Percentiles rank a stretch among this genome's conserved stretches.
Evolutionary conservation across 2,888 invertebrate genomes (phyloP).

Genomic region (Dendrolimus pini): DNA sequence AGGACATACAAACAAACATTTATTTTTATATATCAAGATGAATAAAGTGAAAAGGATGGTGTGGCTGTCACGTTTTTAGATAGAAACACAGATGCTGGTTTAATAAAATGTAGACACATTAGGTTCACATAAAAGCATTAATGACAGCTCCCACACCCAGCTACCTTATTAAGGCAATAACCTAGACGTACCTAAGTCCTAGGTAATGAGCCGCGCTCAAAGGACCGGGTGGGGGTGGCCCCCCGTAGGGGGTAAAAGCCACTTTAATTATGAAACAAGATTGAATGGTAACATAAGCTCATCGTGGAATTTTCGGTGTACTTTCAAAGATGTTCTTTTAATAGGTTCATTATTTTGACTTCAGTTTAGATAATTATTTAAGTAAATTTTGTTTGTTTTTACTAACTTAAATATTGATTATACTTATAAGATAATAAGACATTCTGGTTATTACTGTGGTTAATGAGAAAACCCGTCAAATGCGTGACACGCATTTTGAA

Average conservation of each 20-base stretch:
- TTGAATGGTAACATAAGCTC: conserved; percentile 36
- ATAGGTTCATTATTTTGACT: neutral
- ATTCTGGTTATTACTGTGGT: no score
- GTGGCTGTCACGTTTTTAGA: no score
- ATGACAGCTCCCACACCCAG: conserved; percentile 11
- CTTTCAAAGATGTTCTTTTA: conserved; percentile 7
- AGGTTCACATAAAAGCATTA: neutral
- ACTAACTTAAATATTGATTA: no score
- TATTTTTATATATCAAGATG: no score
- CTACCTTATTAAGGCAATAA: conserved; percentile 44
- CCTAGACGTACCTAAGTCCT: conserved; percentile 34
- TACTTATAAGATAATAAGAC: no score
- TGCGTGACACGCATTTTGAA: no score
- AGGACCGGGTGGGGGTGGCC: conserved; percentile 28
- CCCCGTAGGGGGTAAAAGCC: conserved; percentile 44
- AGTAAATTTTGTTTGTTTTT: no score
- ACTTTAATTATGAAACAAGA: conserved; percentile 74
- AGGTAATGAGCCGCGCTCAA: conserved; percentile 60
- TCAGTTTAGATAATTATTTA: no score
- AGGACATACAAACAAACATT: no score
- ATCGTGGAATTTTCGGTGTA: neutral
- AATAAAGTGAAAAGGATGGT: no score
- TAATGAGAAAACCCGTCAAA: no score
- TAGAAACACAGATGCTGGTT: no score
- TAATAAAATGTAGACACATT: neutral